Evolutionary conservation across 2,113 vertebrate genomes (phyloP), one percentile per base, ranked within the genome.

Genomic region (Donacobius atricapilla): DNA sequence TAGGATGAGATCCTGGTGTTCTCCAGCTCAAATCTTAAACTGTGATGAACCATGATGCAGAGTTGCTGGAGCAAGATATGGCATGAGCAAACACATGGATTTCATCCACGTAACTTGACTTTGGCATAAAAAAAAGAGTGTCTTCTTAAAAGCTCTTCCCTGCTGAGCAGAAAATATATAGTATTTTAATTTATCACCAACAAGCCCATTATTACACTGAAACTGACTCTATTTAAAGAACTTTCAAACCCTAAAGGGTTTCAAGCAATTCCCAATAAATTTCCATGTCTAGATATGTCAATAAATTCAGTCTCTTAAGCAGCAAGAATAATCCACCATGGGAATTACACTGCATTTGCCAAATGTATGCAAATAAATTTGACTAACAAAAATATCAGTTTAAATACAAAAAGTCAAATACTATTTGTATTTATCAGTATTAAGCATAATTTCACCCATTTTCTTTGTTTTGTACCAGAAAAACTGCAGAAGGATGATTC

Each of bases 251-350:
- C 56, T 63, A 44, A 77, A 80, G n/a, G 51, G 13, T 73, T 94
- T 90, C 76, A 86, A 82, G 78, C 35, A 90, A 94, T 90, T 90
- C 48, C 77, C 79, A 73, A 39, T 91, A 80, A 88, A 91, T 90
- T 93, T 93, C 33, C 33, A 35, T 48, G 24, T 56, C 92, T 92
- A 91, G 68, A 56, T 83, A 70, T 14, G 48, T 89, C 93, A 90
- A 45, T 70, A 93, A 90, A 86, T 80, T 53, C 83, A 88, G 64
- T 70, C 28, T 89, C 71, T 83, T 75, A 48, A 90, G 64, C 64
- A 87, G 44, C 20, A 78, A 66, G 61, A 91, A 92, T 57, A 75
- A 64, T 48, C 58, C 60, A 83, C 44, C 56, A 48, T 30, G 83
- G 54, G 56, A 96, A 81, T 86, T 68, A 77, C 8, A 85, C 16